These are phyloP conservation scores for Florisuga fusca DNA, from an alignment of 2,797 vertebrate genomes.

Conservation along the genomic window DNA sequence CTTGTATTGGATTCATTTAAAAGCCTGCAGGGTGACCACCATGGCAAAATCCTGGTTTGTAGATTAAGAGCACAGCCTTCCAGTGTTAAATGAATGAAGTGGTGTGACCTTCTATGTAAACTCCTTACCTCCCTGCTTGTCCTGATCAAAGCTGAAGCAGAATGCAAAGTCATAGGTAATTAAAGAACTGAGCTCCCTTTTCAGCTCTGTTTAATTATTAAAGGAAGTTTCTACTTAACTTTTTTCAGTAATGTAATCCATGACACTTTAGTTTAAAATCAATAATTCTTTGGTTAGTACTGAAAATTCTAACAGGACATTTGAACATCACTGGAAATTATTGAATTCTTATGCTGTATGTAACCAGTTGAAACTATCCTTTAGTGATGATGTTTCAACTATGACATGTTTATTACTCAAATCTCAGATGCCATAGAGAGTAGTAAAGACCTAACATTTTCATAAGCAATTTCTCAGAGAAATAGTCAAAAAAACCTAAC, in stretches of 20 bases:
- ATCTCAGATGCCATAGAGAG: not conserved
- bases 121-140: not conserved
- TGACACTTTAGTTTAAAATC: constrained; percentile 15
- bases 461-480: not conserved
- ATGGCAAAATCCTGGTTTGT: not conserved
- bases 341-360: not conserved
- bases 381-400: not conserved
- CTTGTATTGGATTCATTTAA: not conserved
- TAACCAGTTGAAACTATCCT: not conserved
- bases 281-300: not conserved
- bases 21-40: not conserved
- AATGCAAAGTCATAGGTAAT: constrained; percentile 18
- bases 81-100: not conserved
- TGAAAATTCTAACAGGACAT: not conserved
- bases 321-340: not conserved
- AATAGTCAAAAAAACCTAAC: not conserved
- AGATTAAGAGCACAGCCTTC: not conserved
- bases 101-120: not conserved
- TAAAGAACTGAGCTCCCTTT: constrained; percentile 1
- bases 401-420: not conserved
- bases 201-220: constrained; percentile 20
- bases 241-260: not conserved
- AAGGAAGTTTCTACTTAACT: constrained; percentile 7
- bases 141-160: constrained; percentile 9
- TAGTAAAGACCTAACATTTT: not conserved